These are phyloP conservation scores for Latheticus oryzae DNA, from an alignment of 2,888 invertebrate genomes.

Conservation along the genomic window DNA sequence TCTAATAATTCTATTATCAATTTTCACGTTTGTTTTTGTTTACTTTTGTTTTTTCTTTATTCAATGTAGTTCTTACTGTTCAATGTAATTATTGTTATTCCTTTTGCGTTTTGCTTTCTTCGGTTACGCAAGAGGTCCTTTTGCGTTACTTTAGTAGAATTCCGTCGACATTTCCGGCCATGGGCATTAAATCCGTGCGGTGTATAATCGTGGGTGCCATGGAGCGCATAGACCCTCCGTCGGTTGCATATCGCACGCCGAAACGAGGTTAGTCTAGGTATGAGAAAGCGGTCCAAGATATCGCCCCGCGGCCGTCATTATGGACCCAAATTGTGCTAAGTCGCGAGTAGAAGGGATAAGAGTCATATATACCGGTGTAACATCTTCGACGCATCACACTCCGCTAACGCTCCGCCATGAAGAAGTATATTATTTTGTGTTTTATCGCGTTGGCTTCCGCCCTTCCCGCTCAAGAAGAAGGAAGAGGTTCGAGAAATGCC, in stretches of 20 bases:
- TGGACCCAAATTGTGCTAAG: constrained; percentile 65
- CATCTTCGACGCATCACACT: constrained; percentile 62
- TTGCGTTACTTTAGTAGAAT: too few relatives aligned
- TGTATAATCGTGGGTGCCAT: constrained; percentile 31
- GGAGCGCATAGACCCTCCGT: constrained; percentile 29
- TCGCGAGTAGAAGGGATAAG: constrained; percentile 61
- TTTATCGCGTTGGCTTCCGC: constrained; percentile 69
- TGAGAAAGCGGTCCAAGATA: constrained; percentile 67
- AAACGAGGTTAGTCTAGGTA: constrained; percentile 63
- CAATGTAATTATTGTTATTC: too few relatives aligned
- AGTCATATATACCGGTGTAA: constrained; percentile 63
- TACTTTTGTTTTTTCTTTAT: too few relatives aligned
- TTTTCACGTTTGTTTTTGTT: too few relatives aligned
- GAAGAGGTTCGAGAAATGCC: constrained; percentile 68
- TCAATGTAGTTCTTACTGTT: too few relatives aligned
- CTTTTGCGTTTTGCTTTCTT: too few relatives aligned
- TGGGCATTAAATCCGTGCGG: constrained; percentile 35
- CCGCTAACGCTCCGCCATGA: constrained; percentile 57
- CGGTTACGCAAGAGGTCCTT: too few relatives aligned
- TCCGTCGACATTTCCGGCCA: constrained; percentile 39
- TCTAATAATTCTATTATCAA: too few relatives aligned
- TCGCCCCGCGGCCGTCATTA: constrained; percentile 65
- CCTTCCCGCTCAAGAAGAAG: constrained; percentile 74
- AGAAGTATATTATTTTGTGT: too few relatives aligned
- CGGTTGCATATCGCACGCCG: constrained; percentile 59